Evolutionary conservation across 1,140 invertebrate species (phyloP).

Genomic region (Neodiprion lecontei): DNA sequence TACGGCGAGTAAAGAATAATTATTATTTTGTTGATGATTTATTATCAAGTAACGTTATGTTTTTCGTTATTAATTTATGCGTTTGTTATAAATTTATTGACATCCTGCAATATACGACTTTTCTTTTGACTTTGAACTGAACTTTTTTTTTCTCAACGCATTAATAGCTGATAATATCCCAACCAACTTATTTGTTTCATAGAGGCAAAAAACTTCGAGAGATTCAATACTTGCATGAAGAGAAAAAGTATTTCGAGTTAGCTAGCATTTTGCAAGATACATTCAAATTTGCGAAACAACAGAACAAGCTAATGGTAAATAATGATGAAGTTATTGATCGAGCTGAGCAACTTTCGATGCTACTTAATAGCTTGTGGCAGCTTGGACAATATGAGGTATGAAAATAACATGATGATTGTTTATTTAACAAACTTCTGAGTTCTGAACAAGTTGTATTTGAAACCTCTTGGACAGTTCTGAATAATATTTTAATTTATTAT

Average conservation of each 20-base stretch:
- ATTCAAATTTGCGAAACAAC: conserved; percentile 62
- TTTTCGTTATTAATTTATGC: conserved; percentile 14
- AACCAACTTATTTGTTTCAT: conserved; percentile 25
- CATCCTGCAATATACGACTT: not conserved
- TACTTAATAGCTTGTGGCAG: conserved; percentile 77
- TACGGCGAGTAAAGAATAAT: conserved; percentile 17
- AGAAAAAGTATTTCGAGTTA: conserved; percentile 70
- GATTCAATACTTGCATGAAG: conserved; percentile 67
- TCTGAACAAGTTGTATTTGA: too few species aligned
- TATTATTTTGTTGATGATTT: not conserved
- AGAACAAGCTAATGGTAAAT: conserved; percentile 40
- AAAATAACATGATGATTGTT: not conserved
- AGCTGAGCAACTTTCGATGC: conserved; percentile 66
- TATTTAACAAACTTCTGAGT: conserved; percentile 17
- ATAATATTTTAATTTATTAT: too few species aligned
- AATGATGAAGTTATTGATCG: conserved; percentile 58
- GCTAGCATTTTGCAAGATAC: conserved; percentile 70
- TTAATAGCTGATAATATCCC: conserved; percentile 1
- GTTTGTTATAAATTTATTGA: conserved; percentile 8
- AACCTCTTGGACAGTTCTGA: too few species aligned
- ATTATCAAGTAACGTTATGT: not conserved
- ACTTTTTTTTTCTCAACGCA: conserved; percentile 17
- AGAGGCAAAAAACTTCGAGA: conserved; percentile 64
- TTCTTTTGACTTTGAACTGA: not conserved
- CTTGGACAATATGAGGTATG: conserved; percentile 58